Base-by-base conservation (phyloP, 2,113 vertebrate genomes). In the Laticauda colubrina region DNA sequence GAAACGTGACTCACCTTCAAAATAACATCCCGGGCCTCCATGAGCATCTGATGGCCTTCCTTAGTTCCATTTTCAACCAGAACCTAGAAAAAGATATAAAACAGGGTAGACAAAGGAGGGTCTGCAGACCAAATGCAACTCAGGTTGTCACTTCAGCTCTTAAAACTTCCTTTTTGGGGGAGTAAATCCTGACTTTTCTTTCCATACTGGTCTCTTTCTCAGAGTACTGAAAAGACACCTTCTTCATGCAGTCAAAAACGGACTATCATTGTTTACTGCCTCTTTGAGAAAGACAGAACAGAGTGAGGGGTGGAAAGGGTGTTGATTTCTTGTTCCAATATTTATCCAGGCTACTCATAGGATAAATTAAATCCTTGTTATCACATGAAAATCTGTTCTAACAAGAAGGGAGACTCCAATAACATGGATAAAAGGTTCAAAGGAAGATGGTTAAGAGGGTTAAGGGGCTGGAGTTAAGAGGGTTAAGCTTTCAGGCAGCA, bases 51-150 rank as follows among this genome's bases (percentile, higher is more conserved):
- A 95, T 99, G 98, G 0, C 98, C 98, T 34, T 98, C 98, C 95
- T 98, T 98, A 69, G 98, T 99, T 86, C 98, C 98, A 29, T 98
- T 98, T 96, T 99, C 98, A 54, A 99, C 96, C 96, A 99, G 94
- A 18, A 99, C 97, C 98, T 99, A 93, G 24, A 89, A 11, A 89
- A 94, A 89, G 53, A 12, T 4, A 61, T 12, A 45, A 34, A 55
- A 69, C 29, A 0, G 26, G 14, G 26, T 2, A 14, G 11, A 87
- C 23, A 57, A 92, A 64, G 23, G 51, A 29, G 24, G 7, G 12
- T 34, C 18, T 39, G 34, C 14, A 75, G 64, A 34, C 64, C 64
- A 75, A 75, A 75, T 34, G 59, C n/a, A 20, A 75, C 69, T 75
- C n/a, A 8, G 69, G n/a, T 75, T 75, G n/a, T 75, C n/a, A 39